phyloP scores from a whole-genome alignment of 2,888 invertebrate species.

The Tubulanus polymorphus region DNA sequence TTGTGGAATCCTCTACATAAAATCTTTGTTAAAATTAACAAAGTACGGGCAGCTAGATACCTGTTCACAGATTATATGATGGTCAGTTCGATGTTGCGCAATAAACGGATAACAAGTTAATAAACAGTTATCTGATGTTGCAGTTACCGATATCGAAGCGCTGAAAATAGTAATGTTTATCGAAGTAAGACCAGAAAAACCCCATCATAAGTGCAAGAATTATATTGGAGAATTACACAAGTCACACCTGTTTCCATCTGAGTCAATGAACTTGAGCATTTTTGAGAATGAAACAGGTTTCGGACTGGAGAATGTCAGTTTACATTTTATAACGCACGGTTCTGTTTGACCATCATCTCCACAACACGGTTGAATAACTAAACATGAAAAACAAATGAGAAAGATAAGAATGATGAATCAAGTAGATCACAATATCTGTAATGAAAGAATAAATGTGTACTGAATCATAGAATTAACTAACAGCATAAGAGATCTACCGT shows the following conservation, averaged over 20 bases:
- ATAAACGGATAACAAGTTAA: slow-evolving; percentile 52
- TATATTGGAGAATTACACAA: neutral
- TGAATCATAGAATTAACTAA: too few species aligned
- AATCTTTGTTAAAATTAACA: too few species aligned
- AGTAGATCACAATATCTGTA: neutral
- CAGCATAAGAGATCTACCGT: neutral
- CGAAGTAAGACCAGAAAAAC: neutral
- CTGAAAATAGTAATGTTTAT: too few species aligned
- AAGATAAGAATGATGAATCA: neutral
- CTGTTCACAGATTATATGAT: slow-evolving; percentile 53
- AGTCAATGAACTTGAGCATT: slow-evolving; percentile 39
- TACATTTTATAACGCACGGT: slow-evolving; percentile 33
- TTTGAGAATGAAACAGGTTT: slow-evolving; percentile 45
- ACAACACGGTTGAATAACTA: slow-evolving; percentile 36
- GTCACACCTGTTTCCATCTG: slow-evolving; percentile 33
- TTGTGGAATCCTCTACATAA: too few species aligned
- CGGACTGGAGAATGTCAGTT: slow-evolving; percentile 38
- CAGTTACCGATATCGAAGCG: slow-evolving; percentile 43
- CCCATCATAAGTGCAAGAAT: neutral
- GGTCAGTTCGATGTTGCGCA: slow-evolving; percentile 46
- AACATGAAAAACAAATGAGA: neutral
- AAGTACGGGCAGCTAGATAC: too few species aligned
- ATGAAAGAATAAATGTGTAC: neutral
- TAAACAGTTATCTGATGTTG: slow-evolving; percentile 52
- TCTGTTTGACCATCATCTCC: slow-evolving; percentile 37